phyloP scores from a whole-genome alignment of 2,888 invertebrate species.

The Cantharis lateralis region DNA sequence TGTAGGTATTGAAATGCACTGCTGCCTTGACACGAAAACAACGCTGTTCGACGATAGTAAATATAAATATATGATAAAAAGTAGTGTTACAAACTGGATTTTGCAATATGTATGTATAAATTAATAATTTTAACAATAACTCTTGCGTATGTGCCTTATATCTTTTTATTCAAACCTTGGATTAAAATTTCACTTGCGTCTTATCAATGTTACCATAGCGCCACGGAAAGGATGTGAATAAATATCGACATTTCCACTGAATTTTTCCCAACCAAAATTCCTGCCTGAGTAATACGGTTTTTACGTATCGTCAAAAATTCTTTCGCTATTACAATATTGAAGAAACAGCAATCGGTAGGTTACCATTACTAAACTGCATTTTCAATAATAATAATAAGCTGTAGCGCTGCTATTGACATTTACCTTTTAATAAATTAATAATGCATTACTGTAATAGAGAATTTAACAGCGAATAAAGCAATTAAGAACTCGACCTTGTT shows the following conservation, averaged over 20 bases:
- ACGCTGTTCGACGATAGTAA: constrained; percentile 13
- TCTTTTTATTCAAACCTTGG: constrained; percentile 3
- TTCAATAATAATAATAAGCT: no score
- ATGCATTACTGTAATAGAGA: not conserved
- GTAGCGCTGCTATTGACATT: not conserved
- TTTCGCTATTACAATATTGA: not conserved
- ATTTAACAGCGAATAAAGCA: constrained; percentile 14
- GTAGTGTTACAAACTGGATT: constrained; percentile 22
- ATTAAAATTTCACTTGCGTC: not conserved
- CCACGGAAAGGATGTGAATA: not conserved
- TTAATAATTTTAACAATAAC: constrained; percentile 22
- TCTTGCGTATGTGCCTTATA: not conserved
- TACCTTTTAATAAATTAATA: not conserved
- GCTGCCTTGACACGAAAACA: constrained; percentile 34
- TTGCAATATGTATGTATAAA: constrained; percentile 17
- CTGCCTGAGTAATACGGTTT: not conserved
- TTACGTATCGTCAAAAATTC: not conserved
- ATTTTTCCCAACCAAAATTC: not conserved
- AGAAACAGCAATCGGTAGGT: not conserved
- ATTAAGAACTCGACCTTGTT: constrained; percentile 20
- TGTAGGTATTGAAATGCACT: constrained; percentile 31
- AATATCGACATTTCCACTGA: not conserved
- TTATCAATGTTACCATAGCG: not conserved
- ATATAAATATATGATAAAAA: constrained; percentile 14
- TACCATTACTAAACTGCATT: not conserved